Percentiles rank a stretch among this genome's conserved stretches.
Conservation (phyloP, 2,888 invertebrate genomes). For the Eupithecia centaureata region DNA sequence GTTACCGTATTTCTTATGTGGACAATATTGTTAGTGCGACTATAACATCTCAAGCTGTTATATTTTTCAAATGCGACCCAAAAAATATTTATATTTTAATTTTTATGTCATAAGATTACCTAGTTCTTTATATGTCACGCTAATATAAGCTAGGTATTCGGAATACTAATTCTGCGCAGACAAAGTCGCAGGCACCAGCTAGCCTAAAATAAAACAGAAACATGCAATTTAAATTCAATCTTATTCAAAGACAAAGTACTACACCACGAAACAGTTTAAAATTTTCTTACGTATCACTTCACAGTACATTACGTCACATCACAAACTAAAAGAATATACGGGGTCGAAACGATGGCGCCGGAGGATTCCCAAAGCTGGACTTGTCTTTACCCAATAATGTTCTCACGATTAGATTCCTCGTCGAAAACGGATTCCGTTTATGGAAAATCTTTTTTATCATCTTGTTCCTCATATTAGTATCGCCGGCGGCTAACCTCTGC, state of each 20-base stretch:
- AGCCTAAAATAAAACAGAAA: not conserved
- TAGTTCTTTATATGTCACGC: no score
- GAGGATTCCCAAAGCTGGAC: conserved; percentile 63
- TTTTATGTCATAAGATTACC: no score
- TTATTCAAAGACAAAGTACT: conserved; percentile 25
- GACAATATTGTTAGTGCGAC: no score
- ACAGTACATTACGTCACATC: conserved; percentile 27
- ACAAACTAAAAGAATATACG: conserved; percentile 63
- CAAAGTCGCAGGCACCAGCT: not conserved
- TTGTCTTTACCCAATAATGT: conserved; percentile 71
- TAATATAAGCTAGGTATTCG: no score
- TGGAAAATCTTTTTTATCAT: conserved; percentile 70
- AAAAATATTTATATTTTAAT: no score
- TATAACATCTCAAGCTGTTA: no score
- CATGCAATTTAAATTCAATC: conserved; percentile 26
- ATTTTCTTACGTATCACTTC: conserved; percentile 39
- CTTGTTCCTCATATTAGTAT: conserved; percentile 64
- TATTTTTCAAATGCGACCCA: no score
- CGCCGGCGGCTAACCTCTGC: conserved; percentile 62
- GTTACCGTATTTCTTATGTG: no score
- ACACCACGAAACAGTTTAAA: conserved; percentile 45
- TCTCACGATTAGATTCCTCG: conserved; percentile 65
- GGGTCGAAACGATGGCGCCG: conserved; percentile 53
- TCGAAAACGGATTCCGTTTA: conserved; percentile 74
- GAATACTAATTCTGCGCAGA: no score